Conservation (phyloP, 2,888 invertebrate species). For the Ochropleura leucogaster region DNA sequence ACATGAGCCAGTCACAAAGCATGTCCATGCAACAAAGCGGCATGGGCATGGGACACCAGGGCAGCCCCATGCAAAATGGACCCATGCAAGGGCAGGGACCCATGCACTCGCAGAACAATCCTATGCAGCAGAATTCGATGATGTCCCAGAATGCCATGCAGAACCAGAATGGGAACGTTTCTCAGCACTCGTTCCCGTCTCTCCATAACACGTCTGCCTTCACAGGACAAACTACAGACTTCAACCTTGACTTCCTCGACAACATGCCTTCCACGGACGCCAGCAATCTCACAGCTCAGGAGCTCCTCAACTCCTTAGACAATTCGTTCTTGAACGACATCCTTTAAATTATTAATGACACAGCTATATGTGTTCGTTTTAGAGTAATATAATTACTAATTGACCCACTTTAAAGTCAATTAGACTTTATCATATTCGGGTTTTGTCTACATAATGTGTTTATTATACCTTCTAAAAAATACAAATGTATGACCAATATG, state of each 20-base stretch:
- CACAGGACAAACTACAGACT: slow-evolving; percentile 91
- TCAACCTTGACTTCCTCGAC: slow-evolving; percentile 96
- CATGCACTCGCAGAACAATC: slow-evolving; percentile 71
- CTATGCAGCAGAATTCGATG: slow-evolving; percentile 76
- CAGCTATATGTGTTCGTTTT: slow-evolving; percentile 54
- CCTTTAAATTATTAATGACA: slow-evolving; percentile 79
- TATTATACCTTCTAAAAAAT: slow-evolving; percentile 57
- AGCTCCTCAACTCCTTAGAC: slow-evolving; percentile 95
- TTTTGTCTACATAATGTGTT: slow-evolving; percentile 65
- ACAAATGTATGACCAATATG: slow-evolving; percentile 79
- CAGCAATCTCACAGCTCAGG: slow-evolving; percentile 94
- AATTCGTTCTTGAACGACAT: slow-evolving; percentile 93
- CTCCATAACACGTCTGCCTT: slow-evolving; percentile 85
- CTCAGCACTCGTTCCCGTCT: slow-evolving; percentile 77
- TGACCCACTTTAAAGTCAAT: slow-evolving; percentile 72
- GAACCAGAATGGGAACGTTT: slow-evolving; percentile 61
- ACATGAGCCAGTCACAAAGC: slow-evolving; percentile 93
- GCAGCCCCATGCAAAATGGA: slow-evolving; percentile 74
- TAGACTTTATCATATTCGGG: slow-evolving; percentile 69
- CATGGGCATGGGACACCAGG: slow-evolving; percentile 75
- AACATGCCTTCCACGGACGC: slow-evolving; percentile 94
- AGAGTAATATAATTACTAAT: slow-evolving; percentile 64
- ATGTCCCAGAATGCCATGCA: slow-evolving; percentile 75
- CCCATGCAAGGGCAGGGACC: slow-evolving; percentile 74
- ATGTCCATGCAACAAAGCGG: slow-evolving; percentile 89